phyloP scores from a whole-genome alignment of 2,888 invertebrate genomes.

The Orthosia incerta region DNA sequence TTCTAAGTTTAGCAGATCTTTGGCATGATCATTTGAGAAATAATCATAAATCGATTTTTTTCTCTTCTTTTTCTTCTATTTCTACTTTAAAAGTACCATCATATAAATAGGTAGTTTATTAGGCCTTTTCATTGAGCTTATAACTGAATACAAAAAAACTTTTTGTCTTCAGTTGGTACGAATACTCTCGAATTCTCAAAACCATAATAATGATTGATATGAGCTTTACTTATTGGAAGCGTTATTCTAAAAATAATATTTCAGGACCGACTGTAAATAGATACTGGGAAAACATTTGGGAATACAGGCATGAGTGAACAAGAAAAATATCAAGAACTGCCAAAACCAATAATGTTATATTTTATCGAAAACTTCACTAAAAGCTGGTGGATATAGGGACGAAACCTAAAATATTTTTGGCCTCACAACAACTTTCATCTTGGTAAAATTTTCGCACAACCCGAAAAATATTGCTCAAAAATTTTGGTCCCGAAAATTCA shows the following conservation, averaged over 20 bases:
- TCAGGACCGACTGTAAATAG: not conserved
- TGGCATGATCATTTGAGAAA: no score
- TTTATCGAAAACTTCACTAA: conserved; percentile 14
- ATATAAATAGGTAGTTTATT: no score
- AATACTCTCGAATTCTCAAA: conserved; percentile 5
- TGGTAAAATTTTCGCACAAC: conserved; percentile 26
- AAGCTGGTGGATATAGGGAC: conserved; percentile 6
- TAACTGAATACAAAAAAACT: not conserved
- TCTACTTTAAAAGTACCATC: no score
- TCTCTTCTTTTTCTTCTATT: no score
- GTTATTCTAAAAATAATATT: conserved; percentile 11
- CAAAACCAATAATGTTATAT: conserved; percentile 26
- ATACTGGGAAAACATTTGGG: not conserved
- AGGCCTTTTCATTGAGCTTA: not conserved
- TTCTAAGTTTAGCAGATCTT: not conserved
- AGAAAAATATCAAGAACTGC: conserved; percentile 7
- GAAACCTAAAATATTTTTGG: conserved; percentile 28
- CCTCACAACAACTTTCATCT: not conserved
- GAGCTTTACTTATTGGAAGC: conserved; percentile 8
- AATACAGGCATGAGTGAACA: conserved; percentile 7
- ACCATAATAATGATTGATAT: conserved; percentile 5
- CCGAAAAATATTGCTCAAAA: conserved; percentile 37
- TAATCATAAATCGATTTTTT: no score
- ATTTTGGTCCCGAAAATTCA: conserved; percentile 26
- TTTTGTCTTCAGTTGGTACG: not conserved